phyloP scores from a whole-genome alignment of 2,113 vertebrate species.

The Pyxicephalus adspersus region DNA sequence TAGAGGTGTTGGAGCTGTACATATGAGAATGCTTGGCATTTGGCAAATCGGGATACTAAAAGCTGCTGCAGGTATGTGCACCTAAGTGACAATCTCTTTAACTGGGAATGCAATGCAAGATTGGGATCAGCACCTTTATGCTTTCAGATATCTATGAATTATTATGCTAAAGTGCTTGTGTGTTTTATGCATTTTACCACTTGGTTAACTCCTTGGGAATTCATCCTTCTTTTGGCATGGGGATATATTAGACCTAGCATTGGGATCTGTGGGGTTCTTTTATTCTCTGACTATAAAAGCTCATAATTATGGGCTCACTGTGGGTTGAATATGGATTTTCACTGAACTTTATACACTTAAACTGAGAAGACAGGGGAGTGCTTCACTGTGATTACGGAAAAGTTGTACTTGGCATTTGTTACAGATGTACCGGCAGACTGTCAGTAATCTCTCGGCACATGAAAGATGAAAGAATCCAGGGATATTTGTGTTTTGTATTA shows the following conservation, averaged over 20 bases:
- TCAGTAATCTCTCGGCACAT: slow-evolving; percentile 43
- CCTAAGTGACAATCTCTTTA: too few relatives aligned
- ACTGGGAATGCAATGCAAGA: too few relatives aligned
- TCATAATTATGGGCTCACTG: background rate
- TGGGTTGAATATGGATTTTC: background rate
- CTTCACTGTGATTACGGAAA: slow-evolving; percentile 44
- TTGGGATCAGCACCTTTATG: too few relatives aligned
- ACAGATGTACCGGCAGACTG: slow-evolving; percentile 45
- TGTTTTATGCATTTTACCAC: too few relatives aligned
- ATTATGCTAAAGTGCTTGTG: too few relatives aligned
- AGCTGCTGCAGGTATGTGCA: too few relatives aligned
- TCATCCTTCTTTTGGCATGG: too few relatives aligned
- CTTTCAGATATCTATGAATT: too few relatives aligned
- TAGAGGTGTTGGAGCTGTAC: too few relatives aligned
- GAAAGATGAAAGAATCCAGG: slow-evolving; percentile 50
- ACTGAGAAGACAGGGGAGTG: slow-evolving; percentile 39
- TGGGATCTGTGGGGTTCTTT: background rate
- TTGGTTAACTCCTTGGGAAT: too few relatives aligned
- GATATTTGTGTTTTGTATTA: slow-evolving; percentile 52
- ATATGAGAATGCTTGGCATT: too few relatives aligned
- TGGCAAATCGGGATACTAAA: too few relatives aligned
- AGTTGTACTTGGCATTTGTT: slow-evolving; percentile 39
- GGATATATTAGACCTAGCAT: background rate
- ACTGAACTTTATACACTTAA: slow-evolving; percentile 35
- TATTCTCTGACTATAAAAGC: background rate